phyloP scores from a whole-genome alignment of 2,797 vertebrate species.

The Buceros bicornis region DNA sequence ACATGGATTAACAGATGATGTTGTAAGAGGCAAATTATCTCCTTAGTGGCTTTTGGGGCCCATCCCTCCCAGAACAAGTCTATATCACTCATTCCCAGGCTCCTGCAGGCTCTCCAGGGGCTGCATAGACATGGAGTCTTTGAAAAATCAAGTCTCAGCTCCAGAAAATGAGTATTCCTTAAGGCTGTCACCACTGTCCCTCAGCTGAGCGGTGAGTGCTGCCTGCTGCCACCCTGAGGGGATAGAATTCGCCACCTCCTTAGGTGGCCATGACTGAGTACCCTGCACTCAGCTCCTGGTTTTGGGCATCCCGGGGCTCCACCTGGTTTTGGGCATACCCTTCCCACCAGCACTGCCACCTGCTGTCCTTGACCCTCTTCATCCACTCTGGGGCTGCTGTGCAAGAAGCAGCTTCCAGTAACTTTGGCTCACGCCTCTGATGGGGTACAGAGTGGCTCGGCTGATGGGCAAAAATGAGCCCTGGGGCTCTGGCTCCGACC shows the following conservation, averaged over 20 bases:
- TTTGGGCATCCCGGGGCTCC: not conserved
- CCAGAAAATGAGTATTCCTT: not conserved
- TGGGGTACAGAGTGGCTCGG: not conserved
- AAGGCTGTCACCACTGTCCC: not conserved
- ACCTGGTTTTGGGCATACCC: not conserved
- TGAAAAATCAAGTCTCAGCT: not conserved
- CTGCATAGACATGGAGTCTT: accelerated
- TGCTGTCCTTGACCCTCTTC: not conserved
- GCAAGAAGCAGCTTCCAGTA: not conserved
- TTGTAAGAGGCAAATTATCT: not conserved
- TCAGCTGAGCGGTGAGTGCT: not conserved
- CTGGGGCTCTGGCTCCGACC: not conserved
- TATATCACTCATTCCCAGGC: not conserved
- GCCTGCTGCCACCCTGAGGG: not conserved
- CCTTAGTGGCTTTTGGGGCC: not conserved
- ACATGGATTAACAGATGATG: not conserved
- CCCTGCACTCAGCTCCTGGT: not conserved
- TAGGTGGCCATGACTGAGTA: accelerated
- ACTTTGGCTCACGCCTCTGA: not conserved
- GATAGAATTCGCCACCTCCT: not conserved
- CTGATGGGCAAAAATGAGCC: not conserved
- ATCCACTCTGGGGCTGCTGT: not conserved
- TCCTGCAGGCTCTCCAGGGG: not conserved
- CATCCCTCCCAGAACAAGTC: not conserved
- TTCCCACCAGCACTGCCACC: not conserved